These are phyloP conservation scores for Drosophila colorata DNA, from an alignment of 2,888 invertebrate species.

Conservation along the genomic window DNA sequence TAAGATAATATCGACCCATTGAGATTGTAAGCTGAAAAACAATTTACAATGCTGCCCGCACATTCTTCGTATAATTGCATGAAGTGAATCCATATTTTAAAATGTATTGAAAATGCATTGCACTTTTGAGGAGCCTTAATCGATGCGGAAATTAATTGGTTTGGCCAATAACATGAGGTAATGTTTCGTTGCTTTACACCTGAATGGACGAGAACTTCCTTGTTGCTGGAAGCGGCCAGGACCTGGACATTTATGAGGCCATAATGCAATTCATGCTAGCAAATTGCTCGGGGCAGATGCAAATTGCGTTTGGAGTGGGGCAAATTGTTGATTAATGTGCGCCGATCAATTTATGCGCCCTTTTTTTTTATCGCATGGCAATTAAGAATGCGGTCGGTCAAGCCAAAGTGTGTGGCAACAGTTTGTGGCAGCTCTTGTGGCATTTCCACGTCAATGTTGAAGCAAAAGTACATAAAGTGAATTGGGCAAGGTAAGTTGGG, in stretches of 20 bases:
- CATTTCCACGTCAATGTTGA: slow-evolving; percentile 36
- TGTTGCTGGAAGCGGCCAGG: slow-evolving; percentile 9
- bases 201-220: slow-evolving; percentile 27
- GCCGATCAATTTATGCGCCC: slow-evolving; percentile 21
- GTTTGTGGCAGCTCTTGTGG: slow-evolving; percentile 31
- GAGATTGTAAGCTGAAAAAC: neutral
- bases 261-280: slow-evolving; percentile 47
- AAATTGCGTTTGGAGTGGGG: slow-evolving; percentile 28
- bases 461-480: slow-evolving; percentile 15
- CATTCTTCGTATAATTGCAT: neutral
- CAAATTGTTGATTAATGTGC: slow-evolving; percentile 58
- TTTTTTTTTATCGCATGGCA: slow-evolving; percentile 18
- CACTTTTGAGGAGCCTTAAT: slow-evolving; percentile 25
- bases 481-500: slow-evolving; percentile 7
- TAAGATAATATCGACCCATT: too few relatives aligned
- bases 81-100: slow-evolving; percentile 13
- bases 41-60: slow-evolving; percentile 9
- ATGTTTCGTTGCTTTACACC: slow-evolving; percentile 30
- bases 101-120: slow-evolving; percentile 31
- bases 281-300: slow-evolving; percentile 28
- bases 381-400: slow-evolving; percentile 16
- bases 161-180: slow-evolving; percentile 24
- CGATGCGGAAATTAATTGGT: slow-evolving; percentile 56
- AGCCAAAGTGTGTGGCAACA: slow-evolving; percentile 50
- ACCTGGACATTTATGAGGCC: slow-evolving; percentile 36